Evolutionary conservation across 2,797 vertebrate species (phyloP).

Genomic region (Smutsia temminckii): DNA sequence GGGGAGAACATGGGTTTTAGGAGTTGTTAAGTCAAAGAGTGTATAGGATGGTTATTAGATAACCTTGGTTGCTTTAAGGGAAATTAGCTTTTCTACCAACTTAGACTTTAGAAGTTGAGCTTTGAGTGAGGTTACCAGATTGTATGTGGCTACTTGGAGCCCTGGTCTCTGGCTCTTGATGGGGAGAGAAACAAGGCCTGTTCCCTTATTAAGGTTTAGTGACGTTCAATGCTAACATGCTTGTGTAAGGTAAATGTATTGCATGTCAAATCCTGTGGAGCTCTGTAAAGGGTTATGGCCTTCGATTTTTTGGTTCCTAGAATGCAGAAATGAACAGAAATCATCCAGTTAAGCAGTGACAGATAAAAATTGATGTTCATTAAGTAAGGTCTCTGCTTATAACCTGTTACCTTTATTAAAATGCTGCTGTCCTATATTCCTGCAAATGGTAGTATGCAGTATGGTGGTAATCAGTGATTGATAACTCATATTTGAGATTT

Average conservation of each 20-base stretch:
- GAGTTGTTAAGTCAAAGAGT: neutral
- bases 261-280: neutral
- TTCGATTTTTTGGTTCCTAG: neutral
- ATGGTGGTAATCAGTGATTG: neutral
- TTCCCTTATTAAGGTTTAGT: too few species aligned
- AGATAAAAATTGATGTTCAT: neutral
- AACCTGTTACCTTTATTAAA: neutral
- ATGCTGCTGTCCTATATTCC: neutral
- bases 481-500: constrained; percentile 10
- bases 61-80: neutral
- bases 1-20: neutral
- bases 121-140: neutral
- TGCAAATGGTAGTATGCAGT: neutral
- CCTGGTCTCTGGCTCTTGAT: neutral
- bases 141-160: too few species aligned
- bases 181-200: neutral
- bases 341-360: neutral
- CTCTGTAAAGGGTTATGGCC: neutral
- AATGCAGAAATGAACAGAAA: neutral
- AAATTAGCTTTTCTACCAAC: neutral
- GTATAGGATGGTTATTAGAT: neutral
- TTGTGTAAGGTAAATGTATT: neutral
- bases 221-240: neutral
- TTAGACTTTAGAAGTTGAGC: neutral
- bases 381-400: neutral